Percentiles rank a stretch among this genome's conserved stretches.
phyloP scores from a whole-genome alignment of 2,113 vertebrate genomes.

The Perca flavescens region DNA sequence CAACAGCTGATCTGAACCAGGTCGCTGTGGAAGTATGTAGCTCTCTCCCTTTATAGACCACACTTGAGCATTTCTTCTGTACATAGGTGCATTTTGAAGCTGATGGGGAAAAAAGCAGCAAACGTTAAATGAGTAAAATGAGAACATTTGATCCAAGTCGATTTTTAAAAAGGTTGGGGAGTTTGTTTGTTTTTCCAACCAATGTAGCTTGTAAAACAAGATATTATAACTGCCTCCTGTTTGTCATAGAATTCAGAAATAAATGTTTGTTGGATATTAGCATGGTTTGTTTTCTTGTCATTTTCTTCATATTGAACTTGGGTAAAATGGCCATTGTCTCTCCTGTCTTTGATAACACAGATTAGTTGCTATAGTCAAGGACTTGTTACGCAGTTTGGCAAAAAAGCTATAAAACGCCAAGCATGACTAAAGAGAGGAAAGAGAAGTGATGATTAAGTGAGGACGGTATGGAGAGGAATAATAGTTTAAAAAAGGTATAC shows the following conservation, averaged over 20 bases:
- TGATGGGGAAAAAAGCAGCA: conserved; percentile 36
- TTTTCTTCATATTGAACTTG: background rate
- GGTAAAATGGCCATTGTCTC: background rate
- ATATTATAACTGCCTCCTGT: conserved; percentile 77
- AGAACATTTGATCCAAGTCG: conserved; percentile 42
- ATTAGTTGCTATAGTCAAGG: too few species aligned
- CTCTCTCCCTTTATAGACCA: conserved; percentile 66
- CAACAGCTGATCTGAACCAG: conserved; percentile 65
- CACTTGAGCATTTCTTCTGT: conserved; percentile 74
- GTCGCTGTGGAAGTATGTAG: conserved; percentile 78
- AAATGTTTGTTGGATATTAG: conserved; percentile 81
- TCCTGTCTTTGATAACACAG: background rate
- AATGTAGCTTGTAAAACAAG: conserved; percentile 74
- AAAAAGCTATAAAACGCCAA: background rate
- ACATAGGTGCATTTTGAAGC: conserved; percentile 74
- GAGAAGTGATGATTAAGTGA: background rate
- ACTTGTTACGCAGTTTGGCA: background rate
- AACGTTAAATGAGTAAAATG: conserved; percentile 9
- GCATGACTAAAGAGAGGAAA: background rate
- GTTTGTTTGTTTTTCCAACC: conserved; percentile 49
- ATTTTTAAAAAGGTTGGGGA: conserved; percentile 60
- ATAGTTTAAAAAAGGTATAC: background rate
- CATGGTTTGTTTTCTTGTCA: background rate
- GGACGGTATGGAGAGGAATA: background rate
- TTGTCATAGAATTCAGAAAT: conserved; percentile 85